Conservation (phyloP, 1,140 invertebrate genomes). For the Microplitis mediator region DNA sequence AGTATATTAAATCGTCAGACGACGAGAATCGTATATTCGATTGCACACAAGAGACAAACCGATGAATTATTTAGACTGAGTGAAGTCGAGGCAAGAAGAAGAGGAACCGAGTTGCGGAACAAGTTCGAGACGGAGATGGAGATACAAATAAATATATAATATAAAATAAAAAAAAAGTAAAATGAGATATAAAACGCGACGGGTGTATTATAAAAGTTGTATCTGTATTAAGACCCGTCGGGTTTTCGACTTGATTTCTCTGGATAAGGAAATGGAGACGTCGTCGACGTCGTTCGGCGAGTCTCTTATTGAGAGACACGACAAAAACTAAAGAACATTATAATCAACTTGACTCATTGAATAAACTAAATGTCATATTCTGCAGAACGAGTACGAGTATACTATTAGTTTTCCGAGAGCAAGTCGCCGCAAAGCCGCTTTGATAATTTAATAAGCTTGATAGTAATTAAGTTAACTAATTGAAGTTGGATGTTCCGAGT, state of each 20-base stretch:
- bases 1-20: constrained; percentile 12
- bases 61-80: constrained; percentile 19
- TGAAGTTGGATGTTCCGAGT: constrained; percentile 34
- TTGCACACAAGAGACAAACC: constrained; percentile 2
- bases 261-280: constrained; percentile 23
- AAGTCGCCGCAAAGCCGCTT: neutral
- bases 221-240: constrained; percentile 20
- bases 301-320: neutral
- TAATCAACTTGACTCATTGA: constrained; percentile 18
- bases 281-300: neutral
- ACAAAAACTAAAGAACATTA: constrained; percentile 14
- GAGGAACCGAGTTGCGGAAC: neutral
- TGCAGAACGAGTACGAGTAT: neutral
- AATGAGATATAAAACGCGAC: constrained; percentile 34
- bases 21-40: neutral
- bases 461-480: constrained; percentile 33
- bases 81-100: neutral
- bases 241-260: constrained; percentile 19
- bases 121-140: no score
- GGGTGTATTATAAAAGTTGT: constrained; percentile 2
- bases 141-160: no score
- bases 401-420: no score
- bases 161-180: neutral
- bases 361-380: constrained; percentile 3
- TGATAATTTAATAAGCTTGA: constrained; percentile 30